These are phyloP conservation scores for Nymphalis polychloros DNA, from an alignment of 2,888 invertebrate genomes.

Conservation along the genomic window DNA sequence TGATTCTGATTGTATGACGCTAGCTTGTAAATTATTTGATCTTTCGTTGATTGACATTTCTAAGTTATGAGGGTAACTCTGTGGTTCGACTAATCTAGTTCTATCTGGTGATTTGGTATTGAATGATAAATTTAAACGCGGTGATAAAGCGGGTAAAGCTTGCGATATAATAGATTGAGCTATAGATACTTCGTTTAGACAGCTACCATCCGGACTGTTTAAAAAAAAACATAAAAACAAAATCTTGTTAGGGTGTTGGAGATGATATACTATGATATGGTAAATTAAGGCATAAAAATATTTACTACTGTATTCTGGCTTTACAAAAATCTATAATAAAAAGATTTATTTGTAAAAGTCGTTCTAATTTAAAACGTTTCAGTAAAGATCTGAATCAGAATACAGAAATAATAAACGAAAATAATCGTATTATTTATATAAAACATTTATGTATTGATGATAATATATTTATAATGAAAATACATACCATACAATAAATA, in stretches of 20 bases:
- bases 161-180: slow-evolving; percentile 81
- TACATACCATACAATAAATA: slow-evolving; percentile 32
- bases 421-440: slow-evolving; percentile 20
- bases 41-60: slow-evolving; percentile 68
- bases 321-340: slow-evolving; percentile 31
- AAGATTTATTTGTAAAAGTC: neutral
- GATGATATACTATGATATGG: slow-evolving; percentile 22
- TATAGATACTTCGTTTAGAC: slow-evolving; percentile 77
- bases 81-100: slow-evolving; percentile 69
- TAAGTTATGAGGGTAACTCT: slow-evolving; percentile 54
- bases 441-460: slow-evolving; percentile 19
- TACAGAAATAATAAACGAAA: slow-evolving; percentile 35
- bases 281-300: slow-evolving; percentile 29
- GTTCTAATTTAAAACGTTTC: no score
- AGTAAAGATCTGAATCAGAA: slow-evolving; percentile 17
- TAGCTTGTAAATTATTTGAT: slow-evolving; percentile 55
- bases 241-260: slow-evolving; percentile 51
- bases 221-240: slow-evolving; percentile 50
- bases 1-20: slow-evolving; percentile 55
- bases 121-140: slow-evolving; percentile 70
- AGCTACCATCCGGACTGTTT: slow-evolving; percentile 78
- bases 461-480: slow-evolving; percentile 26
- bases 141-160: slow-evolving; percentile 77
- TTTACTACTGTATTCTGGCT: slow-evolving; percentile 25
- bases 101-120: slow-evolving; percentile 75